phyloP scores from a whole-genome alignment of 2,113 vertebrate species.

The Erythrocercus mccallii region DNA sequence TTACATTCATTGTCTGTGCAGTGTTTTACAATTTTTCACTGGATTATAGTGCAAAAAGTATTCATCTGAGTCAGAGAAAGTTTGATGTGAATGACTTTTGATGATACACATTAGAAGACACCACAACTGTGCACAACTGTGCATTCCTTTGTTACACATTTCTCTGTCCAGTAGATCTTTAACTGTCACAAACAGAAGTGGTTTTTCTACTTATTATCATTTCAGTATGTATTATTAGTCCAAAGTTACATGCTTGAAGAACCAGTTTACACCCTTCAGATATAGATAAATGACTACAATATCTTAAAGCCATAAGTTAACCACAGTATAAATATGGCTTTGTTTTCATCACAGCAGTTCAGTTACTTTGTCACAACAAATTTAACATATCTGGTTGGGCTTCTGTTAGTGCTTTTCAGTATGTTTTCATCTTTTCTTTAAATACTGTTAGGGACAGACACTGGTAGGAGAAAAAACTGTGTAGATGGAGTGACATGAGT shows the following conservation, averaged over 20 bases:
- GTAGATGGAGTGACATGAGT: background rate
- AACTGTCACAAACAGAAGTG: background rate
- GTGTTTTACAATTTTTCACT: background rate
- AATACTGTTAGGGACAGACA: background rate
- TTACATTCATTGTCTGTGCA: background rate
- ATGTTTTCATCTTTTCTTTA: background rate
- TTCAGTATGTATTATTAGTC: background rate
- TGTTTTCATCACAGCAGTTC: background rate
- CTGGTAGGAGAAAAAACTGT: background rate
- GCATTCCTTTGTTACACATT: background rate
- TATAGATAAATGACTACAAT: background rate
- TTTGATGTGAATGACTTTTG: background rate
- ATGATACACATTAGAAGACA: background rate
- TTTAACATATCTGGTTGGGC: background rate
- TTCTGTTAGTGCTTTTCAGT: background rate
- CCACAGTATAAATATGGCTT: background rate
- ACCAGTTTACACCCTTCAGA: background rate
- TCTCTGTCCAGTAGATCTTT: background rate
- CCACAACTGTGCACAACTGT: background rate
- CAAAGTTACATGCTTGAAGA: background rate
- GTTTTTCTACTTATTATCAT: background rate
- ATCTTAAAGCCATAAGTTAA: background rate
- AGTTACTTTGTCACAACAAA: background rate
- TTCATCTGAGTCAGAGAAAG: background rate
- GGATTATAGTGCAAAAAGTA: background rate